A percentile compares a stretch with the other conserved stretches of the same genome.
Evolutionary conservation across 35 echinoderm and acorn worm genomes (phyloP).

Genomic region (Eucidaris tribuloides): DNA sequence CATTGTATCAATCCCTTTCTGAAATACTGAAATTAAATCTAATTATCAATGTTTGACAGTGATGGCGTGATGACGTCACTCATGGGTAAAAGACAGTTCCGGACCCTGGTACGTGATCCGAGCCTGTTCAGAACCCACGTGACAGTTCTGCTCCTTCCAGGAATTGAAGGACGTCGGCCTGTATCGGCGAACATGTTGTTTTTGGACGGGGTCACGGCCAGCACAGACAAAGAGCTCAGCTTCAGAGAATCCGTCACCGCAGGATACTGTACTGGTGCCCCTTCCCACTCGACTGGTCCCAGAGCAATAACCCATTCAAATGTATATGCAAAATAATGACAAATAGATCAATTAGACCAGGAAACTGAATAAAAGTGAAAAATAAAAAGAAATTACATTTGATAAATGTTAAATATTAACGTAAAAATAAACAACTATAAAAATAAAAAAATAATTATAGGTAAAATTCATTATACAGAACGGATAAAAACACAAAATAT

Average conservation of each 20-base stretch:
- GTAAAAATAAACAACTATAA: not conserved
- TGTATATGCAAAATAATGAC: not conserved
- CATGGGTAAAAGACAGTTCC: no score
- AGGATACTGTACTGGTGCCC: constrained; percentile 57
- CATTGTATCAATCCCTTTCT: no score
- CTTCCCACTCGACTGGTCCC: constrained; percentile 5
- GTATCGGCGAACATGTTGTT: not conserved
- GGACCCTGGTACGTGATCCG: not conserved
- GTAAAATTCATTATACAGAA: not conserved
- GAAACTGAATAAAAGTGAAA: not conserved
- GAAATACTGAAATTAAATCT: no score
- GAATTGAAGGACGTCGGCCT: not conserved
- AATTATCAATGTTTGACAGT: no score
- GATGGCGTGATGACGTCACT: no score
- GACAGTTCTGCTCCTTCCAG: not conserved
- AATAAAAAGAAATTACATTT: not conserved
- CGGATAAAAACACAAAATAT: not conserved
- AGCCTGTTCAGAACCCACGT: not conserved
- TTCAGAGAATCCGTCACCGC: constrained; percentile 18
- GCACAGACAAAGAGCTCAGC: constrained; percentile 25
- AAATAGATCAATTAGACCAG: not conserved
- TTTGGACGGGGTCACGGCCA: not conserved
- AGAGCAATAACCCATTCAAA: constrained; percentile 49
- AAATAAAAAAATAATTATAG: not conserved
- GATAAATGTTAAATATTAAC: not conserved